Evolutionary conservation across 1,140 invertebrate genomes (phyloP), one percentile per base, ranked within the genome.

Genomic region (Semibalanus balanoides): DNA sequence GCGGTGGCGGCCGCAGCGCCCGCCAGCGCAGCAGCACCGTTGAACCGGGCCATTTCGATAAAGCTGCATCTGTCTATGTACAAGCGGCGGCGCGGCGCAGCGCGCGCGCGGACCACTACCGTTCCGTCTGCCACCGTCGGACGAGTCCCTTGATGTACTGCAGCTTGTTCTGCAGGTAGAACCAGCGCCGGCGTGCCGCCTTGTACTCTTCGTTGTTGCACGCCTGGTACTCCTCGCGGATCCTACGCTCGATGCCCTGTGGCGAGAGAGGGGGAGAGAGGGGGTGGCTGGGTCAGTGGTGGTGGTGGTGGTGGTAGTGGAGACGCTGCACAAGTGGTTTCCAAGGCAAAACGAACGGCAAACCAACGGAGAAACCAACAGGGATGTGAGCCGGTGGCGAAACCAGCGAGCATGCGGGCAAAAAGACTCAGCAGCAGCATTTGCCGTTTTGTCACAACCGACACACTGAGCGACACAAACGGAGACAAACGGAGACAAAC

Each of bases 131-230:
- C 70, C 70, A 72, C 29, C 25, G 70, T 19, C 70, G n/a, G 0
- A 72, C 70, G 19, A 72, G 70, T 29, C 7, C 9, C 29, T 72
- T 72, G 70, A 72, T 19, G 70, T 72, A 30, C n/a, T 72, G 70
- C 70, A 72, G 29, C 70, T 72, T 72, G 70, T 72, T 72, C 70
- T 72, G 70, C 28, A 72, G 29, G 70, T 72, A 72, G 70, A 29
- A 30, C 70, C 70, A 72, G 70, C 70, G 70, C n/a, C 70, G 70
- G 22, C 70, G 70, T 5, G 28, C 29, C 28, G 70, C 22, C 29
- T 27, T 11, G 29, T 72, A 72, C 11, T 72, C 70, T 9, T 28
- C 70, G 28, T 28, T 72, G 70, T 72, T 72, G 28, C 70, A 72
- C 28, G 70, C 22, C 28, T 72, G 19, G 29, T 72, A 72, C 29